Evolutionary conservation across 2,113 vertebrate species (phyloP).

Genomic region (Mungos mungo): DNA sequence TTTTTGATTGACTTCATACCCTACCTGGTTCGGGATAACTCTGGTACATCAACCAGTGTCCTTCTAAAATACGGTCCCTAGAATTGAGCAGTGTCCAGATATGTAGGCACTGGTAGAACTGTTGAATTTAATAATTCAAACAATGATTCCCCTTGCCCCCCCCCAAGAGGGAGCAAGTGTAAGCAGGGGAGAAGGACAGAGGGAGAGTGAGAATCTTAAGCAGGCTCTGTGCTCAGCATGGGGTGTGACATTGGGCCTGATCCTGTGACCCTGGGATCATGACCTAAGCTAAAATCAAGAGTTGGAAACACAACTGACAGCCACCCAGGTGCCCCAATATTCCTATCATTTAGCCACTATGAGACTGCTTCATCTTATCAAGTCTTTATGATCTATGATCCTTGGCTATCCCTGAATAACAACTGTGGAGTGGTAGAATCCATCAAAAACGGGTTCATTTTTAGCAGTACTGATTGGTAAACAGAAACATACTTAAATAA

Average conservation of each 20-base stretch:
- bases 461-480: background rate
- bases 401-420: background rate
- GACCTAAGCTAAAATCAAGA: too few species aligned
- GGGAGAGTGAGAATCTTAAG: too few species aligned
- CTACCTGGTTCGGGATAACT: background rate
- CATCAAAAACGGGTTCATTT: background rate
- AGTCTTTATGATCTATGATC: background rate
- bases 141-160: background rate
- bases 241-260: too few species aligned
- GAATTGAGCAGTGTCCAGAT: background rate
- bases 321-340: background rate
- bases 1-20: background rate
- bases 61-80: background rate
- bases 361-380: background rate
- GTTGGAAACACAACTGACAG: too few species aligned
- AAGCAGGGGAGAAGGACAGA: too few species aligned
- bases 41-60: background rate
- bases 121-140: background rate
- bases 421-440: background rate
- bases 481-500: conserved; percentile 6
- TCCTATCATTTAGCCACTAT: background rate
- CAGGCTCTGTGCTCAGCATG: too few species aligned
- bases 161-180: too few species aligned
- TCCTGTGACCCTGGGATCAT: too few species aligned
- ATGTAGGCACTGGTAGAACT: background rate